Base-by-base conservation (phyloP, 2,888 invertebrate genomes). In the Amblyjoppa fuscipennis region DNA sequence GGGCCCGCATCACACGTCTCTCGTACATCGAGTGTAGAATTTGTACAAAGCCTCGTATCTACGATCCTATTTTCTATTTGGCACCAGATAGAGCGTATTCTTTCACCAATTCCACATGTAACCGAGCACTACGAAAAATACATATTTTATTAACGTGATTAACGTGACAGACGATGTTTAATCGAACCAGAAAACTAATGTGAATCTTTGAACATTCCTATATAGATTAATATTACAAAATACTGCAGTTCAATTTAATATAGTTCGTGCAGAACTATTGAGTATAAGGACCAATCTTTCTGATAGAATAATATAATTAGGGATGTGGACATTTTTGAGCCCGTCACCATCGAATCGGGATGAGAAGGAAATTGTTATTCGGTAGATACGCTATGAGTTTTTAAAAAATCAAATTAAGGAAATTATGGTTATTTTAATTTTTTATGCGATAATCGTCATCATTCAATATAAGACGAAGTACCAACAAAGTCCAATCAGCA, bases 81-180 rank as follows among this genome's bases (percentile, higher is more conserved):
- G 89, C 96, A 96, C 93, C 95, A 95, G 83, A 95, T 95, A 1
- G 94, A 94, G 53, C 95, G 93, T 71, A 94, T 93, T 69, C 95
- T 94, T 89, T 94, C 94, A 31, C 96, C 96, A 41, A 93, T 93
- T 2, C 96, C 97, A 92, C 97, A 97, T 6, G 95, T 95, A n/a
- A 95, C 95, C 13, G 96, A 96, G 92, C 97, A 97, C 96, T 96
- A 90, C 86, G 92, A 69, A 74, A 77, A 61, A 70, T 28, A 7
- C 16, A 45, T 11, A 38, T 53, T 49, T 25, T 20, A 28, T 53
- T 75, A 11, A 51, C 38, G 25, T 59, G 2, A 3, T 53, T 75
- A 11, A 51, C 38, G 25, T 59, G 2, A 3, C 16, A 13, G 16
- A 28, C 28, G 13, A 59, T 25, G 11, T 25, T 59, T 13, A 59